Percentiles rank a stretch among this genome's conserved stretches.
phyloP scores from a whole-genome alignment of 2,888 invertebrate species.

The Phorcus lineatus region DNA sequence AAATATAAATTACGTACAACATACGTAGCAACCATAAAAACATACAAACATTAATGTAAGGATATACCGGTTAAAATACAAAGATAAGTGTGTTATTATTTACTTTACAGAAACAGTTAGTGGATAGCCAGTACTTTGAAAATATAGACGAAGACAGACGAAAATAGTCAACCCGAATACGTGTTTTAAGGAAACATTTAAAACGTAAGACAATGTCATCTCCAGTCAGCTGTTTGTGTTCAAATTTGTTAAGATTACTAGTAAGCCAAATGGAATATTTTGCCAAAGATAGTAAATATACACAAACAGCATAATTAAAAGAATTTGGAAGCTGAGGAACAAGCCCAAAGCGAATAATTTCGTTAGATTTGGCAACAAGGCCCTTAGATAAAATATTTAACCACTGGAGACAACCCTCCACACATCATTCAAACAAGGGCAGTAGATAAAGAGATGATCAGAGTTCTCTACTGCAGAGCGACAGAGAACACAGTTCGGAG shows the following conservation, averaged over 20 bases:
- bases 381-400: background rate
- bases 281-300: background rate
- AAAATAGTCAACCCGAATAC: background rate
- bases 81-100: too few relatives aligned
- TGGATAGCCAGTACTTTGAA: background rate
- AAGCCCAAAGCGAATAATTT: background rate
- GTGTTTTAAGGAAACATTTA: background rate
- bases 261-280: conserved; percentile 1
- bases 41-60: too few relatives aligned
- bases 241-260: background rate
- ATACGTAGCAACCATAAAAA: too few relatives aligned
- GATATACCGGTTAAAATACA: too few relatives aligned
- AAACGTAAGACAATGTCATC: background rate
- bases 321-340: background rate
- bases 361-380: background rate
- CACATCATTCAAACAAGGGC: background rate
- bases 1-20: too few relatives aligned
- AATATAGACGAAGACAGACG: background rate
- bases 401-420: background rate
- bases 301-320: background rate
- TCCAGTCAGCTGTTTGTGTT: background rate
- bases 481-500: conserved; percentile 10
- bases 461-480: background rate
- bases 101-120: background rate
- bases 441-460: background rate